Base-by-base conservation (phyloP, 2,797 vertebrate species). In the Poecilia velifera region DNA sequence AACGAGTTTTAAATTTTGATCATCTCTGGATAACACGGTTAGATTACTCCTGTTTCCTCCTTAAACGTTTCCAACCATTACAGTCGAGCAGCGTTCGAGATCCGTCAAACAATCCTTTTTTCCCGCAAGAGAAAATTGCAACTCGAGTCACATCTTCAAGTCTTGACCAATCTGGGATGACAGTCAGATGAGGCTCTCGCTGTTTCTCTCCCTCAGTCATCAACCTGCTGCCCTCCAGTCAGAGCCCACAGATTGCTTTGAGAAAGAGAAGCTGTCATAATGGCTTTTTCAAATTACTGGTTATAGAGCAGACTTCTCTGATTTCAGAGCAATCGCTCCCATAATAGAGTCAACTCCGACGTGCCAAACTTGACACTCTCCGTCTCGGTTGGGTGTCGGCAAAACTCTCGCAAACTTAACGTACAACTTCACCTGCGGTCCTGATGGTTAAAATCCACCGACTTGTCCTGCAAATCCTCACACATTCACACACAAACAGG, bases 71-170 rank as follows among this genome's bases (percentile, higher is more conserved):
- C 13, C 6, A 46, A 46, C n/a, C 43, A 28, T 46, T 46, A 43
- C 59, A 85, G 64, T 22, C 45, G 59, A n/a, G 70, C 76, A 66
- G 76, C 46, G 10, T 31, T 16, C 10, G 1, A 74, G 34, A 77
- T n/a, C 18, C 36, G 75, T 45, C 49, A 80, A 75, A 79, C 55
- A 39, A 71, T 46, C 39, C 25, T 22, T 70, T 4, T 20, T 85
- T 79, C 28, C 62, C 18, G 53, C 4, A 36, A 72, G 18, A 84
- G 22, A 76, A 70, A 76, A 88, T 89, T 84, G 34, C 31, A 76
- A 83, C 68, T 45, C 78, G 28, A 59, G 86, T 87, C 89, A 88
- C 88, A 87, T 84, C 72, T 75, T 79, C 74, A 66, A 80, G 86
- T 87, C 86, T 87, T 59, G 79, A 88, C 88, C 85, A 82, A 78